Base-by-base conservation (phyloP, 2,797 vertebrate genomes). In the Brotula barbata region DNA sequence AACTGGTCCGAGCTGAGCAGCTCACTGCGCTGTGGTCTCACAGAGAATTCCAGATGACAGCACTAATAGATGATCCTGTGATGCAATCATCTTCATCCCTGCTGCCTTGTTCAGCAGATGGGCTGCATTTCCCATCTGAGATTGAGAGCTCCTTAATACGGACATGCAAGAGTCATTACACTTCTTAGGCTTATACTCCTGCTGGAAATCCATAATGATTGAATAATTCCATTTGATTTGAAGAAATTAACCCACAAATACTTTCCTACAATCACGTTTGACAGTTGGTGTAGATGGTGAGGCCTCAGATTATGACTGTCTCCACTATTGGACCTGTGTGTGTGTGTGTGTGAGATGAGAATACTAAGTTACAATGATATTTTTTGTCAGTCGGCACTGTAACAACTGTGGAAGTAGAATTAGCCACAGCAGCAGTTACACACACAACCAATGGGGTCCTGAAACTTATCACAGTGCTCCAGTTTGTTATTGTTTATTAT, bases 131-230 rank as follows among this genome's bases (percentile, higher is more conserved):
- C 74, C 51, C 58, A 54, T 81, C 53, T 45, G 68, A 83, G 60
- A 60, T 51, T 34, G 71, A 78, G 56, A 70, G 54, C 65, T 74
- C 36, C 64, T 71, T 83, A 70, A 82, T 64, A 43, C 57, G 66
- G 68, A 75, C 85, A 85, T 85, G 82, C 78, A 84, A 68, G 82
- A 84, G 78, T 80, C 74, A 86, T 86, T 81, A 85, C 45, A 43
- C 58, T 41, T 53, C 63, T 45, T 68, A 72, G 47, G 46, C 75
- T 71, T 51, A 58, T 36, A 48, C 58, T 80, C 67, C 69, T 73
- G 74, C 75, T 71, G 74, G 43, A 81, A 77, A 83, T 68, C 75
- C 73, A 62, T 78, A 68, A 34, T 88, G 80, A 89, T 81, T 82
- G 64, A 57, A 71, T 76, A 58, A 86, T 75, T 75, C 64, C 61